Percentiles rank a stretch among this genome's conserved stretches.
Evolutionary conservation across 2,113 vertebrate species (phyloP).

Genomic region (Sisor rabdophorus): DNA sequence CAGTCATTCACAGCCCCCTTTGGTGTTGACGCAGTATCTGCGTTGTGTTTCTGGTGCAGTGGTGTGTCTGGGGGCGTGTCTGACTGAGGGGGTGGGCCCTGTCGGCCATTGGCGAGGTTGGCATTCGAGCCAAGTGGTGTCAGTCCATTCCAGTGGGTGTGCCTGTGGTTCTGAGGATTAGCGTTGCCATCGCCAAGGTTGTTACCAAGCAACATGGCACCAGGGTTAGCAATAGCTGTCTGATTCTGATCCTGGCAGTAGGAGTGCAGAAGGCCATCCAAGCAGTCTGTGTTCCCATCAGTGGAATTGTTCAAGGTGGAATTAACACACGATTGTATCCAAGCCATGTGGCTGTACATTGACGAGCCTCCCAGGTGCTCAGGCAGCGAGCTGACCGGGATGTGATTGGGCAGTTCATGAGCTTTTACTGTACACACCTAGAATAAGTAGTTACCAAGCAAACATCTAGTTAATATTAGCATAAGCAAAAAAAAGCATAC

Average conservation of each 20-base stretch:
- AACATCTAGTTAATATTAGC: background rate
- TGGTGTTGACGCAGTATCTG: constrained; percentile 1
- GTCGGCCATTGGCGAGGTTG: constrained; percentile 65
- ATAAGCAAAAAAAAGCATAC: no score
- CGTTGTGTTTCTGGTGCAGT: constrained; percentile 58
- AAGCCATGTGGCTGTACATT: constrained; percentile 74
- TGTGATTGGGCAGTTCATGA: constrained; percentile 71
- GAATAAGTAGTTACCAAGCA: background rate
- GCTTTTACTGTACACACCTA: constrained; percentile 76
- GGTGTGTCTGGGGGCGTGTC: constrained; percentile 74
- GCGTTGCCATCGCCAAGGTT: constrained; percentile 69
- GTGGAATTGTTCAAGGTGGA: constrained; percentile 56
- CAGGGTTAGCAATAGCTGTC: constrained; percentile 55
- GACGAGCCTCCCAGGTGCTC: constrained; percentile 75
- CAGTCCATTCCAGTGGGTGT: constrained; percentile 74
- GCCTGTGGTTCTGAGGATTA: constrained; percentile 69
- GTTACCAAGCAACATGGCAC: constrained; percentile 29
- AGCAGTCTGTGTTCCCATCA: constrained; percentile 67
- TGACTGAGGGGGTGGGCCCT: constrained; percentile 73
- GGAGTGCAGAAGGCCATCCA: constrained; percentile 73
- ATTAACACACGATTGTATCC: constrained; percentile 79
- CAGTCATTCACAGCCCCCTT: constrained; percentile 23
- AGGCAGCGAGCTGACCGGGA: constrained; percentile 74
- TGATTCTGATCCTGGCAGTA: constrained; percentile 67
- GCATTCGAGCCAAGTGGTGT: constrained; percentile 60